phyloP scores from a whole-genome alignment of 2,797 vertebrate species.

The Fistularia commersonii region DNA sequence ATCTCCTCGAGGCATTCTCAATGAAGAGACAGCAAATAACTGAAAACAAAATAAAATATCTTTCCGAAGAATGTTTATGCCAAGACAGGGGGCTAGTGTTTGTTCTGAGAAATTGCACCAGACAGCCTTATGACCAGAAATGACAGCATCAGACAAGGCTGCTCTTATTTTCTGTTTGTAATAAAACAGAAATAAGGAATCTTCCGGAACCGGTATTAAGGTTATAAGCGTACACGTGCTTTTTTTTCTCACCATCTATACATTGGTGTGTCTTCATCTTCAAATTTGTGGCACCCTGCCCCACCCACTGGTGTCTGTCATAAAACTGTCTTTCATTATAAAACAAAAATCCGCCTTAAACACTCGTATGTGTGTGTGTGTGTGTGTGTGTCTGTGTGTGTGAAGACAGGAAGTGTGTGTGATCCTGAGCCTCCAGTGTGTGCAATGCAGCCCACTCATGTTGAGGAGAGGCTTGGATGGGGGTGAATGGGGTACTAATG shows the following conservation, averaged over 20 bases:
- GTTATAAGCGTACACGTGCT: not conserved
- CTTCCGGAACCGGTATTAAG: not conserved
- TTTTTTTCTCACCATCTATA: not conserved
- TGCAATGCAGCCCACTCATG: constrained; percentile 27
- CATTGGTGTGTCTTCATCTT: too few species aligned
- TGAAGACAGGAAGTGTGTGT: constrained; percentile 25
- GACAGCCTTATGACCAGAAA: constrained; percentile 22
- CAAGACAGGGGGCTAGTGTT: constrained; percentile 5
- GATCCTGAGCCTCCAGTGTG: constrained; percentile 29
- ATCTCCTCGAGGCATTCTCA: too few species aligned
- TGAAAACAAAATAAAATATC: not conserved
- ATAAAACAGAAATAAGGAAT: not conserved
- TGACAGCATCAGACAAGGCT: constrained; percentile 19
- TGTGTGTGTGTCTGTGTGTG: not conserved
- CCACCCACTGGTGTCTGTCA: not conserved
- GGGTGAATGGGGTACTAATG: constrained; percentile 67
- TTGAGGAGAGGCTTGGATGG: constrained; percentile 60
- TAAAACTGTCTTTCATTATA: not conserved
- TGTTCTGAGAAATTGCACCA: constrained; percentile 10
- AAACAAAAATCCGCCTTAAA: constrained; percentile 15
- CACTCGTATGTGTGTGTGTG: not conserved
- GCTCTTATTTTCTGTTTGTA: constrained; percentile 17
- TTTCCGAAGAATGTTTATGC: constrained; percentile 4
- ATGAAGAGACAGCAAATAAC: too few species aligned
- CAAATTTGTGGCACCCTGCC: not conserved